Base-by-base conservation (phyloP, 2,797 vertebrate genomes). In the Arctocebus calabarensis region DNA sequence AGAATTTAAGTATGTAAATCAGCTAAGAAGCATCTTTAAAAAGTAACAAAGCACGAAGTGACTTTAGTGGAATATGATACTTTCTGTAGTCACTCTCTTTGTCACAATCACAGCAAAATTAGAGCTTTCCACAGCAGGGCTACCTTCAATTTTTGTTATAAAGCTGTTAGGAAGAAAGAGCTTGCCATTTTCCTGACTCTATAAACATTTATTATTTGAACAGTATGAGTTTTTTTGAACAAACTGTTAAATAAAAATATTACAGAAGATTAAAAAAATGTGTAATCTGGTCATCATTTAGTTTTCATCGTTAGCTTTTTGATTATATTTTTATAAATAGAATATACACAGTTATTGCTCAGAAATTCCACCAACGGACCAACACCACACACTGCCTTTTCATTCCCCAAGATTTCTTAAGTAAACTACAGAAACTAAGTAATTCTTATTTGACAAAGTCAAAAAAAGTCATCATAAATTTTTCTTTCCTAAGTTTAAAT, bases 121-220 rank as follows among this genome's bases (percentile, higher is more conserved):
- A 91, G 52, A 37, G 68, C 92, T 96, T 94, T 90, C n/a, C 89
- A 66, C 52, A 93, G 43, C 82, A 85, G 17, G 17, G 43, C 23
- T 93, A 78, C 90, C 68, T 52, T 61, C 83, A 93, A 16, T 85
- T 88, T 92, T 95, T 88, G 94, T 48, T 91, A 9, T 79, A 91
- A 97, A 97, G 81, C 8, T 94, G 25, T 45, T 85, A 12, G 48
- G 14, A 94, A 92, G 62, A 78, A 81, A 94, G 13, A 45, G 40
- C 94, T 90, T 75, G 34, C 88, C n/a, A 79, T 78, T 92, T 90
- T 83, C 57, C 40, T 91, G 32, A 61, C 37, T 82, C 9, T 77
- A 73, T 61, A 96, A 87, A 71, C 73, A 70, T 91, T 57, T 86
- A 71, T 75, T 96, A 84, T 79, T 73, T 90, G 84, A 93, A 71